Evolutionary conservation across 1,140 invertebrate species (phyloP).

Genomic region (Bicyclus anynana): DNA sequence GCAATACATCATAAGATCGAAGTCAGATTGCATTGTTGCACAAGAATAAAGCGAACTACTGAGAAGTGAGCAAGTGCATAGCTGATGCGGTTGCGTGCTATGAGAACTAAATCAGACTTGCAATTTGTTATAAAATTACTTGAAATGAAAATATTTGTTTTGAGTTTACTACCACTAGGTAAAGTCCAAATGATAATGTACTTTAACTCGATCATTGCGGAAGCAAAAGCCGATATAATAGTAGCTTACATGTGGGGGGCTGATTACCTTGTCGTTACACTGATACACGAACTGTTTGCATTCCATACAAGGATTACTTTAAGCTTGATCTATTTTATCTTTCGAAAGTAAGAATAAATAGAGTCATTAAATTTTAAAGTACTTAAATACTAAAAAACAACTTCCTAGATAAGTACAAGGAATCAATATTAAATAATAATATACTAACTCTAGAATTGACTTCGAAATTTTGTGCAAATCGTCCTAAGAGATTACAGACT

Average conservation of each 20-base stretch:
- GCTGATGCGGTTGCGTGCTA: constrained; percentile 56
- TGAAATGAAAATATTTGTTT: constrained; percentile 17
- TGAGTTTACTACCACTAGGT: background rate
- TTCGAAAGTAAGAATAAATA: no score
- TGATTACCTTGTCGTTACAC: background rate
- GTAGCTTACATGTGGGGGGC: background rate
- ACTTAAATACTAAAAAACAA: no score
- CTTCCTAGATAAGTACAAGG: no score
- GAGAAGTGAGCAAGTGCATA: constrained; percentile 48
- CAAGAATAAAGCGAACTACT: constrained; percentile 55
- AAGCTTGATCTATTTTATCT: background rate
- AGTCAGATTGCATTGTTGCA: constrained; percentile 62
- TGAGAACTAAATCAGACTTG: constrained; percentile 64
- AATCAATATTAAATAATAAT: no score
- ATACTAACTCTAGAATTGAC: no score
- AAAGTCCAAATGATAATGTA: background rate
- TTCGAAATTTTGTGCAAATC: background rate
- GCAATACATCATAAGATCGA: constrained; percentile 60
- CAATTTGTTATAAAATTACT: constrained; percentile 53
- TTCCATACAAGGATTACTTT: background rate
- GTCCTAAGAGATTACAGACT: background rate
- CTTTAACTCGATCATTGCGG: background rate
- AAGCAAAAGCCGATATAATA: background rate
- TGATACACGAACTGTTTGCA: background rate
- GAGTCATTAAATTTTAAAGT: no score